Percentiles rank a stretch among this genome's conserved stretches.
These are phyloP conservation scores for Loriculus beryllinus DNA, from an alignment of 2,797 vertebrate species.

Conservation along the genomic window DNA sequence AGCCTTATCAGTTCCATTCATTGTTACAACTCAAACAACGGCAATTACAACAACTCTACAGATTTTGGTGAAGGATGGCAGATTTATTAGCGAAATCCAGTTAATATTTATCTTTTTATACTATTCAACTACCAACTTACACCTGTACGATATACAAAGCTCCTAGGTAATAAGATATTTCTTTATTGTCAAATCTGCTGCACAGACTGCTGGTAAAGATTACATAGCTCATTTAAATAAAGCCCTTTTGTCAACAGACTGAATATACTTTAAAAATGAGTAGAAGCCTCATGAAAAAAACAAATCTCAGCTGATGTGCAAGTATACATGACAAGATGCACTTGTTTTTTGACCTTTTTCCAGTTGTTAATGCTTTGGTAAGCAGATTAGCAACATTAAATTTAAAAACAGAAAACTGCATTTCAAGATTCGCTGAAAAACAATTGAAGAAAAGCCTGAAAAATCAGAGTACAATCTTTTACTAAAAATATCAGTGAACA, in stretches of 20 bases:
- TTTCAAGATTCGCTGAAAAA: constrained; percentile 43
- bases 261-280: constrained; percentile 61
- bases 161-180: constrained; percentile 71
- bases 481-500: background rate
- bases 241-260: constrained; percentile 59
- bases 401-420: background rate
- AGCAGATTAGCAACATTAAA: constrained; percentile 38
- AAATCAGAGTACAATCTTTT: background rate
- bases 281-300: constrained; percentile 34
- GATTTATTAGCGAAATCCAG: constrained; percentile 68
- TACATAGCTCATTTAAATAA: constrained; percentile 70
- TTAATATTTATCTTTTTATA: constrained; percentile 69
- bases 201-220: constrained; percentile 69
- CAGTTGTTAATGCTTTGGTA: constrained; percentile 48
- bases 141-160: constrained; percentile 59
- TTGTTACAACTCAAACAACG: constrained; percentile 73
- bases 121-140: constrained; percentile 45
- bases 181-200: constrained; percentile 69
- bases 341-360: constrained; percentile 47
- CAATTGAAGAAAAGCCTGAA: background rate
- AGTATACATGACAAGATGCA: constrained; percentile 42
- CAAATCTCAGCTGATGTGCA: constrained; percentile 45
- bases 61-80: constrained; percentile 61
- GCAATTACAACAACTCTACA: constrained; percentile 68
- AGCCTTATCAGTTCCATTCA: constrained; percentile 71